phyloP scores from a whole-genome alignment of 2,113 vertebrate genomes.

The Tauraco erythrolophus region DNA sequence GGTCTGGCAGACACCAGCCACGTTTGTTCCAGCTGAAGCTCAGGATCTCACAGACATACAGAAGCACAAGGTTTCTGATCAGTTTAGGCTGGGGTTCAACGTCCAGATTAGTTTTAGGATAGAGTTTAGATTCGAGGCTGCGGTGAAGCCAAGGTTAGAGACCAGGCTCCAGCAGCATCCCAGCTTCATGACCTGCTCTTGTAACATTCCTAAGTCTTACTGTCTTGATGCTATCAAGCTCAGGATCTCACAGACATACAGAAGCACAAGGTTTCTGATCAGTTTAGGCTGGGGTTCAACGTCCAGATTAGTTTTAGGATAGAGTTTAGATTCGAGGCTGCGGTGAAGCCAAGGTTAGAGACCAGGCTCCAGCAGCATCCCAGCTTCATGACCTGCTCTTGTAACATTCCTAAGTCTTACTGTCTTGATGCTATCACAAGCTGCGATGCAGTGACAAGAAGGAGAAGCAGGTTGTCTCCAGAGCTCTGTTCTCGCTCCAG shows the following conservation, averaged over 20 bases:
- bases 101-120: background rate
- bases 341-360: background rate
- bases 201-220: background rate
- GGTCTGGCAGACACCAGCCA: accelerated
- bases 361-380: background rate
- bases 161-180: background rate
- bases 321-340: background rate
- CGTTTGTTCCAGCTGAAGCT: background rate
- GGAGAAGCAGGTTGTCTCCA: accelerated
- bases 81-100: background rate
- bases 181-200: background rate
- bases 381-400: background rate
- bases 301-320: background rate
- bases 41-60: background rate
- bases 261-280: background rate
- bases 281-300: background rate
- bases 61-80: background rate
- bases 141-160: background rate
- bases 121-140: background rate
- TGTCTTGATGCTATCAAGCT: no score
- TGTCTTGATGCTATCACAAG: no score
- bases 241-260: background rate
- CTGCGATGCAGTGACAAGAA: background rate
- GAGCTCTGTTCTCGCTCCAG: background rate
- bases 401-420: background rate